Base-by-base conservation (phyloP, 1,140 invertebrate genomes). In the Cydia pomonella region DNA sequence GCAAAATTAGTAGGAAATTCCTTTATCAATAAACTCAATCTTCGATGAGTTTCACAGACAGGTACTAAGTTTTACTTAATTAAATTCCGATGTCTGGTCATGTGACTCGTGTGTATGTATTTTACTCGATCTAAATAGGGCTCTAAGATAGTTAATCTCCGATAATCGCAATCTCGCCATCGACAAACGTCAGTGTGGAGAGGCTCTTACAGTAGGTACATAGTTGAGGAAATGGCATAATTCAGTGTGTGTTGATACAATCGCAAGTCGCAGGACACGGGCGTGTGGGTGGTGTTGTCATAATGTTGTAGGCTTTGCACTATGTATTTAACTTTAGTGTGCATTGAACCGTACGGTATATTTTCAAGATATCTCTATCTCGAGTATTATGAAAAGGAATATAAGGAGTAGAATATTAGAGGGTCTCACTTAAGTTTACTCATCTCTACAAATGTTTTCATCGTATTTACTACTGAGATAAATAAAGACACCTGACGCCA, bases 211-310 rank as follows among this genome's bases (percentile, higher is more conserved):
- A 66, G 25, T 18, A 6, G 27, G 64, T 69, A 69, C 64, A 69
- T 38, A 69, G 64, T 69, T 38, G 29, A 69, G 33, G 64, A 69
- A 69, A 69, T 69, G 64, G 29, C 13, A 69, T 69, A 69, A 69
- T 69, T 69, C 64, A 69, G 64, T 33, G 27, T 69, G 64, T 69
- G 64, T 33, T 33, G 29, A 69, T 38, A 69, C 18, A 18, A 69
- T 69, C 64, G 64, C 64, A 33, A 53, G 53, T 3, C 53, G 53
- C 27, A 41, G 64, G 64, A 69, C 64, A 69, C 64, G 64, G 16
- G 25, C 3, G 64, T 27, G 64, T 69, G n/a, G 64, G 64, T 7
- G 18, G 64, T 69, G 64, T 69, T 29, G 64, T 69, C 64, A 69
- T 69, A 69, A 69, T 69, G 27, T 29, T 18, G 64, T 69, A 33